phyloP scores from a whole-genome alignment of 2,888 invertebrate genomes.

The Agrotis clavis region DNA sequence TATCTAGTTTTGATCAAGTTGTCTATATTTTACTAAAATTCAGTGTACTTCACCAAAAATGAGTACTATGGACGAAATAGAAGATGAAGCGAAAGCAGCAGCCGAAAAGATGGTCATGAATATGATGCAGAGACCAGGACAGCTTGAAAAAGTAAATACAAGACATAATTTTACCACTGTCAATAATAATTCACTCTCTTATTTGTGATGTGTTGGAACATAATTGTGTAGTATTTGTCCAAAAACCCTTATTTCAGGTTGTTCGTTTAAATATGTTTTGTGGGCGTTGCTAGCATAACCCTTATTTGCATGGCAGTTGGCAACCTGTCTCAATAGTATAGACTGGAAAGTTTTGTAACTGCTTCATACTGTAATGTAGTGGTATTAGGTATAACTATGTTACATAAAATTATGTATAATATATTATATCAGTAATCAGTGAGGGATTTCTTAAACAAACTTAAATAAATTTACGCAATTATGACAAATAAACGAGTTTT shows the following conservation, averaged over 20 bases:
- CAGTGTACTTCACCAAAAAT: conserved; percentile 60
- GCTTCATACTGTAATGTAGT: neutral
- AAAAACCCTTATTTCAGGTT: neutral
- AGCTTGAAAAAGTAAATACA: conserved; percentile 95
- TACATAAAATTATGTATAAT: neutral
- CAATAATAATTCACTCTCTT: neutral
- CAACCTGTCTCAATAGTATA: neutral
- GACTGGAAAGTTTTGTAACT: neutral
- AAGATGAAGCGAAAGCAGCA: conserved; percentile 94
- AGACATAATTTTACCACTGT: too few species aligned
- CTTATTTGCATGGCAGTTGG: too few species aligned
- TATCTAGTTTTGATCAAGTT: neutral
- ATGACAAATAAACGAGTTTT: too few species aligned
- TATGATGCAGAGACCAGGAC: conserved; percentile 98
- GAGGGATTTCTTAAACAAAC: too few species aligned
- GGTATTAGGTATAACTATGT: neutral
- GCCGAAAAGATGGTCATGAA: conserved; percentile 97
- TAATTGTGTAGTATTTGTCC: neutral
- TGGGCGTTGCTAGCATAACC: conserved; percentile 18
- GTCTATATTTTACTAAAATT: neutral
- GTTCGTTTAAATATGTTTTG: neutral
- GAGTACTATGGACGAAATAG: conserved; percentile 93
- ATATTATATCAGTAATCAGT: conserved; percentile 1
- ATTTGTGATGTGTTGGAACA: too few species aligned
- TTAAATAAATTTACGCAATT: too few species aligned